phyloP scores from a whole-genome alignment of 2,113 vertebrate species.

The Otus sunia region DNA sequence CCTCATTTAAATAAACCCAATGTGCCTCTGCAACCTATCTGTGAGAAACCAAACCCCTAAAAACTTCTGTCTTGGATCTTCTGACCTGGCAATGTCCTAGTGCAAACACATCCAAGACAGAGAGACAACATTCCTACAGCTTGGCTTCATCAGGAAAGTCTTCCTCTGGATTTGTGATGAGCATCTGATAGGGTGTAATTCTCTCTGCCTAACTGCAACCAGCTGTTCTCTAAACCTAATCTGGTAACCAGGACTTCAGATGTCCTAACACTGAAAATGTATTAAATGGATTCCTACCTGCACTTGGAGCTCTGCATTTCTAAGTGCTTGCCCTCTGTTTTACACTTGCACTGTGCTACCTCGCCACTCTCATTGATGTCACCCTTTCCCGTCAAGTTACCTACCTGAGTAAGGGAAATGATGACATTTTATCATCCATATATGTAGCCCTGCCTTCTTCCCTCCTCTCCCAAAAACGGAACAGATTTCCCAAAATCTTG shows the following conservation, averaged over 20 bases:
- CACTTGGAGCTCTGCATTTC: neutral
- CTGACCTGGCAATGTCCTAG: neutral
- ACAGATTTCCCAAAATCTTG: neutral
- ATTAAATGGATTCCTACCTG: neutral
- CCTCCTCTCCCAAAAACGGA: neutral
- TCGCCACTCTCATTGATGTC: neutral
- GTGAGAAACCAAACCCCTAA: accelerated
- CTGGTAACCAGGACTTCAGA: neutral
- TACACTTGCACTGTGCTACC: no score
- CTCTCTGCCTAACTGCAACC: neutral
- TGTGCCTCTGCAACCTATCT: neutral
- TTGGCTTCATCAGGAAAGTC: neutral
- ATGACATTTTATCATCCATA: neutral
- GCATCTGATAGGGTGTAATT: neutral
- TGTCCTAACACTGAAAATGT: neutral
- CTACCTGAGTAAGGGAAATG: neutral
- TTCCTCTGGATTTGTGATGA: neutral
- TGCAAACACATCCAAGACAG: neutral
- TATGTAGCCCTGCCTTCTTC: neutral
- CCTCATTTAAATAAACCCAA: neutral
- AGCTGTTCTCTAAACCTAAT: neutral
- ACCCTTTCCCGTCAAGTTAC: neutral
- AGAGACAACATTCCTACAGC: neutral
- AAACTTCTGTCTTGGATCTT: neutral
- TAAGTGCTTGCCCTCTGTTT: neutral